Conservation (phyloP, 1,140 invertebrate species). For the Aphidius gifuensis region DNA sequence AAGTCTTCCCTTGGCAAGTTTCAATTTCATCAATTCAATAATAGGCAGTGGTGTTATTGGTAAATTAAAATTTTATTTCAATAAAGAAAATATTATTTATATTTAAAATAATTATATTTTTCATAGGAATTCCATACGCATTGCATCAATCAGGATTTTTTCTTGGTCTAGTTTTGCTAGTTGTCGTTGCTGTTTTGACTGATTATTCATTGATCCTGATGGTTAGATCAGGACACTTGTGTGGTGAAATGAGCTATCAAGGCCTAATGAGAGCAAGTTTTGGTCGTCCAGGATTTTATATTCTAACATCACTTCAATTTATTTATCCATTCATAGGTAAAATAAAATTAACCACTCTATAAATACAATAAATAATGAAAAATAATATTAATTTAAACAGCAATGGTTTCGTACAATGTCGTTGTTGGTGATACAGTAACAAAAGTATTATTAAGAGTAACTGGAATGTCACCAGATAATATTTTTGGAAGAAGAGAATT, state of each 20-base stretch:
- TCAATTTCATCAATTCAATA: slow-evolving; percentile 93
- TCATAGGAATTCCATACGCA: slow-evolving; percentile 77
- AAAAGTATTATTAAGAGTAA: slow-evolving; percentile 72
- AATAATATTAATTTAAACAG: slow-evolving; percentile 50
- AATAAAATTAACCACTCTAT: background rate
- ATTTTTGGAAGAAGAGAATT: slow-evolving; percentile 68
- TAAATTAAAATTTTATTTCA: slow-evolving; percentile 41
- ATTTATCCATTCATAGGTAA: slow-evolving; percentile 80
- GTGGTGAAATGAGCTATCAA: slow-evolving; percentile 79
- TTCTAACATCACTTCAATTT: slow-evolving; percentile 77
- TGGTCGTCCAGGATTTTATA: slow-evolving; percentile 75
- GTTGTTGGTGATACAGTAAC: slow-evolving; percentile 87
- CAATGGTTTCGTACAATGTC: slow-evolving; percentile 89
- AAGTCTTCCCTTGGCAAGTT: slow-evolving; percentile 76
- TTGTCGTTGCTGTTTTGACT: slow-evolving; percentile 75
- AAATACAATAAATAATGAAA: slow-evolving; percentile 4
- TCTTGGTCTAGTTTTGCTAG: slow-evolving; percentile 69
- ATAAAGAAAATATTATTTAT: background rate
- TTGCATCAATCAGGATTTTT: slow-evolving; percentile 78
- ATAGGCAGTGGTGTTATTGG: slow-evolving; percentile 88
- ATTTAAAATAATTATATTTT: slow-evolving; percentile 20
- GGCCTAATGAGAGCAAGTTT: slow-evolving; percentile 81
- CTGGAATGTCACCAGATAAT: slow-evolving; percentile 54
- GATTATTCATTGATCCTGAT: slow-evolving; percentile 84
- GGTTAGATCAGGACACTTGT: slow-evolving; percentile 76